phyloP scores from a whole-genome alignment of 2,888 invertebrate species.

The Pristionchus fissidentatus region DNA sequence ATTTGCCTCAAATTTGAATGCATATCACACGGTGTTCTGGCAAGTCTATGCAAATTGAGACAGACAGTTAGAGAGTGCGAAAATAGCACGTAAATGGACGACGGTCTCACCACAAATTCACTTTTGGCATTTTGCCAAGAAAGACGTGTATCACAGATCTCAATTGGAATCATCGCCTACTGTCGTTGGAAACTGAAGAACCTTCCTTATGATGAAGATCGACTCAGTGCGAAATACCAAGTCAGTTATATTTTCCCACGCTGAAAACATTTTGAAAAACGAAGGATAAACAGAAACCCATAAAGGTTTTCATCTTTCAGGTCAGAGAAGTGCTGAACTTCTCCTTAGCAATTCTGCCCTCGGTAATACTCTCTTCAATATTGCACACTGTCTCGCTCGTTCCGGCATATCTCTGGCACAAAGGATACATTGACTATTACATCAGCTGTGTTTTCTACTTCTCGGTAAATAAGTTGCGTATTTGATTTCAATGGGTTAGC shows the following conservation, averaged over 20 bases:
- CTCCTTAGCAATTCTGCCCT: background rate
- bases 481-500: too few species aligned
- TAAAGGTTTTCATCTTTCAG: background rate
- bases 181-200: background rate
- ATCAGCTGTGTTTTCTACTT: background rate
- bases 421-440: background rate
- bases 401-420: background rate
- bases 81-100: too few species aligned
- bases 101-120: too few species aligned
- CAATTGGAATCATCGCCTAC: background rate
- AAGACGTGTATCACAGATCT: background rate
- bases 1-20: too few species aligned
- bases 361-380: background rate
- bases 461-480: too few species aligned
- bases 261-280: too few species aligned
- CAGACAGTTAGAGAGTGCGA: too few species aligned
- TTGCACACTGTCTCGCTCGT: slow-evolving; percentile 17
- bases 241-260: too few species aligned
- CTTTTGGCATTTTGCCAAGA: background rate
- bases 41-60: too few species aligned
- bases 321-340: background rate
- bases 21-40: too few species aligned
- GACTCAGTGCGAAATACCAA: background rate
- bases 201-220: background rate
- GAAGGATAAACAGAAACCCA: too few species aligned